A percentile compares a stretch with the other conserved stretches of the same genome.
These are phyloP conservation scores for Cotesia glomerata DNA, from an alignment of 1,140 invertebrate genomes.

Conservation along the genomic window DNA sequence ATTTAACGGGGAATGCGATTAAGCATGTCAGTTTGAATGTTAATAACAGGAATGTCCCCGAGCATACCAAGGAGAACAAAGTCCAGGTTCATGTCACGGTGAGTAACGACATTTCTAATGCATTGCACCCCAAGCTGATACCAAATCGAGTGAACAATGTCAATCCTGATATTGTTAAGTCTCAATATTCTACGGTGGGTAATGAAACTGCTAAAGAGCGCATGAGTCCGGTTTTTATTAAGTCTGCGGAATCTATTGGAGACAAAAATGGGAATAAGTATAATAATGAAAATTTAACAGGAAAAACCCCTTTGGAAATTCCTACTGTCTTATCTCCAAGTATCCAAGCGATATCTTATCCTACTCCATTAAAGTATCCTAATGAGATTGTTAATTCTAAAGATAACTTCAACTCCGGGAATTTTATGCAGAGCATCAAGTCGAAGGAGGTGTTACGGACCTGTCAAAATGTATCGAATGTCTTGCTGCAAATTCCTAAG, in stretches of 20 bases:
- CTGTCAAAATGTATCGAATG: conserved; percentile 58
- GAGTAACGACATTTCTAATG: conserved; percentile 33
- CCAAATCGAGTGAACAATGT: not conserved
- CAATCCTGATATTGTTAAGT: not conserved
- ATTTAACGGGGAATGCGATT: not conserved
- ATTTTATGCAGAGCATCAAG: conserved; percentile 54
- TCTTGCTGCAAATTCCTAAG: conserved; percentile 57
- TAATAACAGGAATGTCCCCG: conserved; percentile 34
- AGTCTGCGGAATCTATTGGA: not conserved
- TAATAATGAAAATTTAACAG: not conserved
- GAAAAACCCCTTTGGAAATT: not conserved
- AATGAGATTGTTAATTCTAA: conserved; percentile 42
- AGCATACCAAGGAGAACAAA: conserved; percentile 38
- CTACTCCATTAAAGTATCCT: conserved; percentile 42
- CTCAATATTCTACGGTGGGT: not conserved
- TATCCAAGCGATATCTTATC: no score
- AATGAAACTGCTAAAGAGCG: not conserved
- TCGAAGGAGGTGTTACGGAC: conserved; percentile 56
- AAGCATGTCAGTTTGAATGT: conserved; percentile 31
- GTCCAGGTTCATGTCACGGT: conserved; percentile 35
- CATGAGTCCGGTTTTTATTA: not conserved
- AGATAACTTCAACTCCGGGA: conserved; percentile 39
- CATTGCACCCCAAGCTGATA: not conserved
- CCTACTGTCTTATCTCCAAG: conserved; percentile 27
- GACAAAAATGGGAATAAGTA: conserved; percentile 10